A percentile compares a stretch with the other conserved stretches of the same genome.
These are phyloP conservation scores for Lagria hirta DNA, from an alignment of 2,888 invertebrate species.

Conservation along the genomic window DNA sequence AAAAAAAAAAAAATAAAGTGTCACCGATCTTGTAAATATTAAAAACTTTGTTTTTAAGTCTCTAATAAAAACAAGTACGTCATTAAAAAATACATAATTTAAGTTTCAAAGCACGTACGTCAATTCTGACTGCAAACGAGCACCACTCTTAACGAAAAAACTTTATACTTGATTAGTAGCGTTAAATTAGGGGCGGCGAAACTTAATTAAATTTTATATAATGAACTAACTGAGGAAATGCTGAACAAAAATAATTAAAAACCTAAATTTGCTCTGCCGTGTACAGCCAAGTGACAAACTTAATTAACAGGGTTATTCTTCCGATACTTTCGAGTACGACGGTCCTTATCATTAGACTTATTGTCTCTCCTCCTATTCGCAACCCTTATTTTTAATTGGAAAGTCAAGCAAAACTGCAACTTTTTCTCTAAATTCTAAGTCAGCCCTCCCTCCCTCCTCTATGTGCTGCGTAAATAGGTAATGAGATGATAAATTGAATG, in stretches of 20 bases:
- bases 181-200: constrained; percentile 56
- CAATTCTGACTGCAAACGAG: constrained; percentile 52
- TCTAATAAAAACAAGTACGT: constrained; percentile 29
- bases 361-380: constrained; percentile 39
- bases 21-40: constrained; percentile 1
- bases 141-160: constrained; percentile 51
- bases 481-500: constrained; percentile 56
- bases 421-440: too few relatives aligned
- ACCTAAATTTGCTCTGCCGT: constrained; percentile 55
- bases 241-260: constrained; percentile 59
- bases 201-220: constrained; percentile 59
- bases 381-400: constrained; percentile 2
- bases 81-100: constrained; percentile 52
- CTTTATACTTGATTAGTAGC: constrained; percentile 58
- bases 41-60: constrained; percentile 20
- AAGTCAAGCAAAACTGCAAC: background rate
- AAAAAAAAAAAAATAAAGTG: background rate
- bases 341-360: constrained; percentile 50
- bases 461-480: constrained; percentile 44
- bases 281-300: constrained; percentile 56
- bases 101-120: constrained; percentile 53
- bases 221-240: constrained; percentile 58
- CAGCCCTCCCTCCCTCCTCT: constrained; percentile 1
- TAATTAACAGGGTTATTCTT: constrained; percentile 56
- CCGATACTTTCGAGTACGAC: constrained; percentile 48